Evolutionary conservation across 2,113 vertebrate genomes (phyloP), one percentile per base, ranked within the genome.

Genomic region (Chelonoidis abingdonii): DNA sequence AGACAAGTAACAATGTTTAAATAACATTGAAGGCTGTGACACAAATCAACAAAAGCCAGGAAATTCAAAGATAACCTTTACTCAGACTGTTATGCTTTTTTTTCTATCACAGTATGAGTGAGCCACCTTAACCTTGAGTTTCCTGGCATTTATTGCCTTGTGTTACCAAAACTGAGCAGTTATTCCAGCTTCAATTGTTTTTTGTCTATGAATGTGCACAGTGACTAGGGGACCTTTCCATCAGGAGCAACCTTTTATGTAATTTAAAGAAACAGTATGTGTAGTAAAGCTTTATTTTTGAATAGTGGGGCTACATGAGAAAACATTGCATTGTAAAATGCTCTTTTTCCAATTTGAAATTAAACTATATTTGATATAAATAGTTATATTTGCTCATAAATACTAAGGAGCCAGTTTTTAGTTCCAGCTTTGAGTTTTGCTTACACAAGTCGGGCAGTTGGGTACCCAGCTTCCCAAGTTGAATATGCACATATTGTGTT

Each of bases 21-120:
- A 49, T 93, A 92, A 90, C 91, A 90, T 93, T 94, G 93, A 86
- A 97, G 95, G 8, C 94, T 92, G 89, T 47, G 91, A 87, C 96
- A 97, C 88, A 95, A 94, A 95, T 97, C 97, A 97, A 95, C 97
- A 98, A 96, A 97, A 98, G 97, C 89, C 98, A 98, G 98, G 97
- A 98, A 98, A 98, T 94, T 96, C 96, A 95, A 86, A 93, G 95
- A 92, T 97, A 97, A 97, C 98, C 97, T 98, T 98, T 98, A 89
- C 93, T 95, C 22, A 53, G 95, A 72, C 95, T 25, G 17, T 94
- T 92, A 76, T 0, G 80, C 89, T 27, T 47, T 95, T 96, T 98
- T 98, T 98, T 98, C 98, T 98, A 93, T 56, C 9, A 0, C 4
- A 0, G 35, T 83, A 21, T n/a, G 24, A 96, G 65, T 17, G 1